phyloP scores from a whole-genome alignment of 1,140 invertebrate species.

The Drosophila seguyi region DNA sequence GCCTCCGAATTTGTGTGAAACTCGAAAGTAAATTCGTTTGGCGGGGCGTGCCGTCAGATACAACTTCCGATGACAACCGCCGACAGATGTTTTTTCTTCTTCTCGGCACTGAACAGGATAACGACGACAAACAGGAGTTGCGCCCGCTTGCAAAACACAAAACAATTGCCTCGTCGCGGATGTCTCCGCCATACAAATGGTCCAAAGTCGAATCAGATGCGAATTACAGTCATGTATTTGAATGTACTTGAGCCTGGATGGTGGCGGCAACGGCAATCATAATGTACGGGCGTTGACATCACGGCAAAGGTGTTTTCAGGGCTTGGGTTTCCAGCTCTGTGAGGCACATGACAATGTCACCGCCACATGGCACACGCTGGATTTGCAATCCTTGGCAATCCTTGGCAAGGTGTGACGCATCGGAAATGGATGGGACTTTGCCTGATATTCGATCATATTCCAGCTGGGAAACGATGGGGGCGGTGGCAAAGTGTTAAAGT shows the following conservation, averaged over 20 bases:
- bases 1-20: constrained; percentile 18
- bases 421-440: constrained; percentile 47
- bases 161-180: constrained; percentile 72
- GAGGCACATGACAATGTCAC: constrained; percentile 46
- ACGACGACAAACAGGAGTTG: constrained; percentile 42
- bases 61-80: constrained; percentile 76
- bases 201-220: constrained; percentile 45
- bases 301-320: constrained; percentile 64
- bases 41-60: constrained; percentile 80
- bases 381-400: constrained; percentile 8
- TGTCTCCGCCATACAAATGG: constrained; percentile 58
- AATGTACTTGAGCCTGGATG: constrained; percentile 55
- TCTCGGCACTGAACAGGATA: constrained; percentile 40
- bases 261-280: constrained; percentile 14
- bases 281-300: constrained; percentile 74
- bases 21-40: constrained; percentile 30
- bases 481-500: constrained; percentile 24
- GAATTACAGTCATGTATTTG: constrained; percentile 41
- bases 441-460: constrained; percentile 39
- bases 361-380: constrained; percentile 51
- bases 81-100: constrained; percentile 79
- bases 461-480: constrained; percentile 23
- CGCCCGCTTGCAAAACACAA: constrained; percentile 78
- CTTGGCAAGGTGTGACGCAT: constrained; percentile 73
- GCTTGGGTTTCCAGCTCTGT: constrained; percentile 11